phyloP scores from a whole-genome alignment of 1,140 invertebrate genomes.

The Cyclina sinensis region DNA sequence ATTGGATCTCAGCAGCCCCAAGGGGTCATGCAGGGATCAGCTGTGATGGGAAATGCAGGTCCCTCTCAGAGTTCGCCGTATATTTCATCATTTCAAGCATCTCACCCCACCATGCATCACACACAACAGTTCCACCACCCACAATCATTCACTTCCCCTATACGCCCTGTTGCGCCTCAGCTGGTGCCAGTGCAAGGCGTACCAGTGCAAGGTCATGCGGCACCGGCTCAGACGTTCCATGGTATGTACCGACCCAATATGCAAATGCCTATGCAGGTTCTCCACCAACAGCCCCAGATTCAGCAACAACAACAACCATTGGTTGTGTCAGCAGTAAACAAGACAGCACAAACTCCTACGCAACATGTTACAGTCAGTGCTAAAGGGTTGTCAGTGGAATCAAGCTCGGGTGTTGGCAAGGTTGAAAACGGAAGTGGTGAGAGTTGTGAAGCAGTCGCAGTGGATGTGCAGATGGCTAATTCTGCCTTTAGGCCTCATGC shows the following conservation, averaged over 20 bases:
- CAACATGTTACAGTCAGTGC: conserved; percentile 63
- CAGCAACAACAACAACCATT: conserved; percentile 31
- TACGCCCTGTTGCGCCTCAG: conserved; percentile 44
- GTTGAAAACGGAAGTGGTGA: conserved; percentile 40
- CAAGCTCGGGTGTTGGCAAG: not conserved
- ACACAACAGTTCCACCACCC: conserved; percentile 29
- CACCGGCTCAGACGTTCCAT: not conserved
- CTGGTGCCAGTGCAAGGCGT: conserved; percentile 51
- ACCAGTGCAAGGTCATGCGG: not conserved
- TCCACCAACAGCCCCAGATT: conserved; percentile 35
- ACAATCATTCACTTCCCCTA: conserved; percentile 39
- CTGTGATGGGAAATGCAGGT: not conserved
- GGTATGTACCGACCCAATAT: conserved; percentile 58
- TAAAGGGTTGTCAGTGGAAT: conserved; percentile 37
- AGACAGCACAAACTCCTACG: not conserved
- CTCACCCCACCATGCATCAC: conserved; percentile 36
- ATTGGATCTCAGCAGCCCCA: conserved; percentile 29
- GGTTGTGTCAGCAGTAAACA: conserved; percentile 6
- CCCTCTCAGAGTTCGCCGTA: conserved; percentile 35
- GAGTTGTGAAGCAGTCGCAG: not conserved
- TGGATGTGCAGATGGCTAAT: conserved; percentile 2
- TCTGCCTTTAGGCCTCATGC: conserved; percentile 16
- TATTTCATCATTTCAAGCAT: conserved; percentile 39
- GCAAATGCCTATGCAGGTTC: conserved; percentile 64
- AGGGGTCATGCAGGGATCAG: conserved; percentile 28